phyloP scores from a whole-genome alignment of 2,888 invertebrate species.

The Rhaphigaster nebulosa region DNA sequence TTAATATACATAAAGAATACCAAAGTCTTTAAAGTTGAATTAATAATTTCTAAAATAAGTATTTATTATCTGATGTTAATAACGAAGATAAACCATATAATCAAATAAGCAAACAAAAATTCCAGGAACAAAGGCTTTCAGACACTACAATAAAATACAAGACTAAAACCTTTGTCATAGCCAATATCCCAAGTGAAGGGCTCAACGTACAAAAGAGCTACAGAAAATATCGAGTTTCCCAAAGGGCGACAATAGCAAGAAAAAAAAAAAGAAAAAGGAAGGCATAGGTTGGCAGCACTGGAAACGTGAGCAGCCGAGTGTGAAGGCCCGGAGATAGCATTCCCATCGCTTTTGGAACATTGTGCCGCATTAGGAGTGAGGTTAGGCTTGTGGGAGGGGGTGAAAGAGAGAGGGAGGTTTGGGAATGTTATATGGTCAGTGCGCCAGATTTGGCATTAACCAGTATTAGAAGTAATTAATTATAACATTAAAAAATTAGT shows the following conservation, averaged over 20 bases:
- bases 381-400: neutral
- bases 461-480: neutral
- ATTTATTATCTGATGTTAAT: neutral
- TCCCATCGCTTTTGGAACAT: conserved; percentile 29
- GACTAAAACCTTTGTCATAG: neutral
- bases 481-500: neutral
- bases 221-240: conserved; percentile 34
- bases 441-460: neutral
- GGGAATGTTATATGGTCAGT: neutral
- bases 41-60: too few relatives aligned
- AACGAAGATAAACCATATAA: neutral
- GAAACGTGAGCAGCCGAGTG: conserved; percentile 22
- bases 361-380: conserved; percentile 14
- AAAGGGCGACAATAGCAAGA: conserved; percentile 26
- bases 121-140: conserved; percentile 10
- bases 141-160: neutral
- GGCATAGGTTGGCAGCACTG: conserved; percentile 26
- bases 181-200: conserved; percentile 2
- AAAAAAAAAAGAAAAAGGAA: neutral
- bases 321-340: conserved; percentile 29
- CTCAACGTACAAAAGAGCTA: conserved; percentile 19
- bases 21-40: too few relatives aligned
- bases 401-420: neutral
- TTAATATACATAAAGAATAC: neutral
- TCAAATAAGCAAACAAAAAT: neutral